A percentile compares a stretch with the other conserved stretches of the same genome.
Evolutionary conservation across 2,113 vertebrate genomes (phyloP).

Genomic region (Malaclemys terrapin): DNA sequence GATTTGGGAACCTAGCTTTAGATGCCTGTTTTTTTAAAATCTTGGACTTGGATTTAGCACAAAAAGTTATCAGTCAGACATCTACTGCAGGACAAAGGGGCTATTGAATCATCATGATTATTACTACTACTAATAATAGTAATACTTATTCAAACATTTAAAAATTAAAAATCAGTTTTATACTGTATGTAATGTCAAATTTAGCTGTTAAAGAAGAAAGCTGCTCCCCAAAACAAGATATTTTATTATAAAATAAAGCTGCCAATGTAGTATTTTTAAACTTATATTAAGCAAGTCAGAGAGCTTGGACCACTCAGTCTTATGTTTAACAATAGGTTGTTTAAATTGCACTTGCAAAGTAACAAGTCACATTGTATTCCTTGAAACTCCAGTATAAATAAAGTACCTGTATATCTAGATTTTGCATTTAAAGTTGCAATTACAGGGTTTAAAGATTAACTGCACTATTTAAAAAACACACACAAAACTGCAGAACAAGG

Average conservation of each 20-base stretch:
- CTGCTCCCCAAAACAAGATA: neutral
- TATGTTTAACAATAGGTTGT: neutral
- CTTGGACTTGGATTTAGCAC: neutral
- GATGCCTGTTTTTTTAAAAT: neutral
- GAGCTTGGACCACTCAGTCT: accelerated
- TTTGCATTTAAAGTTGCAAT: neutral
- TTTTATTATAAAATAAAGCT: neutral
- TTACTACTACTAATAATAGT: neutral
- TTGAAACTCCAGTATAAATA: neutral
- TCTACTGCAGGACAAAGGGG: neutral
- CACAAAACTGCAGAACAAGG: neutral
- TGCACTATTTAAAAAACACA: neutral
- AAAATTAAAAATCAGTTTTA: neutral
- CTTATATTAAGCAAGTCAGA: neutral
- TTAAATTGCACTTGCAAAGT: neutral
- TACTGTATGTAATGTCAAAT: neutral
- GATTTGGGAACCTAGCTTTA: neutral
- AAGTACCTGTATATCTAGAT: neutral
- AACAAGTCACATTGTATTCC: neutral
- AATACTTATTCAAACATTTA: neutral
- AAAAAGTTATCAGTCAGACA: neutral
- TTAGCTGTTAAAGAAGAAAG: neutral
- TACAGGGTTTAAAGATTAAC: neutral
- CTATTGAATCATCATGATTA: neutral
- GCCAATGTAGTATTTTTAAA: neutral